Evolutionary conservation across 2,113 vertebrate species (phyloP).

Genomic region (Macrotus californicus): DNA sequence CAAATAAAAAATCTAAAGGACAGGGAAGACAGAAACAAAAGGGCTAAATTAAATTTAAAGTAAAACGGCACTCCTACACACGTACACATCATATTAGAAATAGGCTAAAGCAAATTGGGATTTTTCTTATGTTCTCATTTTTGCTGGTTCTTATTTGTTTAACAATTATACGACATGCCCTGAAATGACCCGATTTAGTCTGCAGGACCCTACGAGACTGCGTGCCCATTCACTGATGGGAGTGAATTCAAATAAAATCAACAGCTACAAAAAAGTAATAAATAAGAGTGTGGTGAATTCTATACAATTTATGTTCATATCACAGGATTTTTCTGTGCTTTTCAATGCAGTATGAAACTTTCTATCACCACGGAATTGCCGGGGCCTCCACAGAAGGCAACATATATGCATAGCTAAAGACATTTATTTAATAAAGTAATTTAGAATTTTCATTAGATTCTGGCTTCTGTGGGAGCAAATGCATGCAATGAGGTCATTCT

Average conservation of each 20-base stretch:
- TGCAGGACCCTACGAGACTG: not conserved
- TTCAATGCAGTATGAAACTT: not conserved
- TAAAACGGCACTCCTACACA: not conserved
- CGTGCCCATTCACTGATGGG: not conserved
- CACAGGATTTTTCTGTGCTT: not conserved
- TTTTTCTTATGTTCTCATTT: not conserved
- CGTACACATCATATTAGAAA: not conserved
- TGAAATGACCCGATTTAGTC: not conserved
- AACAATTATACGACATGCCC: not conserved
- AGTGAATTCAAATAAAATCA: not conserved
- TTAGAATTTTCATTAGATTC: constrained; percentile 56
- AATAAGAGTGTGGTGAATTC: not conserved
- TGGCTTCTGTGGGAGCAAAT: constrained; percentile 48
- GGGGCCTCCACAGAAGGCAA: constrained; percentile 3
- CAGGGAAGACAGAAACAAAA: not conserved
- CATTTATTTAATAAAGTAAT: constrained; percentile 63
- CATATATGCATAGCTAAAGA: constrained; percentile 61
- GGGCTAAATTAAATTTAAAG: not conserved
- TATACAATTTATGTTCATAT: not conserved
- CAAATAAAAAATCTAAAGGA: not conserved
- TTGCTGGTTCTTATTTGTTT: not conserved
- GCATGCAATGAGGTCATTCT: constrained; percentile 38
- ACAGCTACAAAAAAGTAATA: not conserved
- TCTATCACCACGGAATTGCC: not conserved
- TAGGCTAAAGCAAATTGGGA: not conserved